These are phyloP conservation scores for Hydra vulgaris DNA, from an alignment of 30 jellyfish, hydroid and myxozoan species.

Conservation along the genomic window DNA sequence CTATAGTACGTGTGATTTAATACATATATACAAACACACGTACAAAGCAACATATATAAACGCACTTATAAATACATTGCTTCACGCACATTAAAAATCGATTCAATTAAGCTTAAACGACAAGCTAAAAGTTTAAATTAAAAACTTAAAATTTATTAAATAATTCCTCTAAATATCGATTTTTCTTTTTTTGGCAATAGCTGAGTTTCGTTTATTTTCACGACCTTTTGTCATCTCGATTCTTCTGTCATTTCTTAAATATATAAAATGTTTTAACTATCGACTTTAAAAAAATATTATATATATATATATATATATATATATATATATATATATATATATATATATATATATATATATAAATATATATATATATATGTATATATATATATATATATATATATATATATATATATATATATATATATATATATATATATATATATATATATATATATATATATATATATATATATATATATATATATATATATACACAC, in stretches of 20 bases:
- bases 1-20: too few species aligned
- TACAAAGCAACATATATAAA: too few species aligned
- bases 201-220: not conserved
- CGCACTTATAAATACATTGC: too few species aligned
- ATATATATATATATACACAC: not conserved
- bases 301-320: not conserved
- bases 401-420: too few species aligned
- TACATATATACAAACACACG: too few species aligned
- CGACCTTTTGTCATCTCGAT: not conserved
- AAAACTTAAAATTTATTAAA: not conserved
- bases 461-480: slow-evolving; percentile 5
- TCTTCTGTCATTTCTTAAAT: not conserved
- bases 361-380: not conserved
- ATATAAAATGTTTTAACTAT: too few species aligned
- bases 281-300: not conserved
- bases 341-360: not conserved
- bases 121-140: not conserved
- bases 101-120: too few species aligned
- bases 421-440: not conserved
- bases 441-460: not conserved
- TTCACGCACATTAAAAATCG: too few species aligned
- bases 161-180: not conserved
- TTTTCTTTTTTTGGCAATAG: not conserved
- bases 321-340: slow-evolving; percentile 8
- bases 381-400: not conserved